Evolutionary conservation across 2,888 invertebrate genomes (phyloP).

Genomic region (Microplitis deprimator): DNA sequence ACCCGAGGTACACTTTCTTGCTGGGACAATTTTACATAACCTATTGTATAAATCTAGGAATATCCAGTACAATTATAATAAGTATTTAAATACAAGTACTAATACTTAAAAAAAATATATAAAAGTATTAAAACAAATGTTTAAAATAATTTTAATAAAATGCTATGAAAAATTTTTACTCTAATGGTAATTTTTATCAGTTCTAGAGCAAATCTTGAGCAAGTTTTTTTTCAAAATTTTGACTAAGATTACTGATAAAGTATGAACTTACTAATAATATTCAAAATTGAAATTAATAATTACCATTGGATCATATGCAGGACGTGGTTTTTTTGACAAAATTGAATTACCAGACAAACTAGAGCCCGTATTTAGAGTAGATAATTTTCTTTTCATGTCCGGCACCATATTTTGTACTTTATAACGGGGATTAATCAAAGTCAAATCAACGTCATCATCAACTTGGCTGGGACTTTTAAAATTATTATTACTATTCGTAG

Average conservation of each 20-base stretch:
- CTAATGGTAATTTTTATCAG: no score
- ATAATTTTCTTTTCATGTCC: constrained; percentile 8
- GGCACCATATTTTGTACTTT: constrained; percentile 7
- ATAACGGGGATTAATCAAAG: not conserved
- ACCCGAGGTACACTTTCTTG: no score
- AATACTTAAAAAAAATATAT: no score
- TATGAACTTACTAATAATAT: not conserved
- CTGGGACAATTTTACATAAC: no score
- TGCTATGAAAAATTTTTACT: no score
- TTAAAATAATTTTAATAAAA: no score
- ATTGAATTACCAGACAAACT: constrained; percentile 24
- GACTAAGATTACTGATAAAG: not conserved
- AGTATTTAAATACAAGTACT: no score
- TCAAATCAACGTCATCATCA: constrained; percentile 9
- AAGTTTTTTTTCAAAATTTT: no score
- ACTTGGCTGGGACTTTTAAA: not conserved
- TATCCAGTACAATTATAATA: no score
- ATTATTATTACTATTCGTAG: not conserved
- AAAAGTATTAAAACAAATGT: no score
- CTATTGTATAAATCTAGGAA: no score
- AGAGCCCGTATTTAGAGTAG: not conserved
- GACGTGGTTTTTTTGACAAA: constrained; percentile 36
- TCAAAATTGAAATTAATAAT: not conserved
- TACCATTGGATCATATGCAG: constrained; percentile 27
- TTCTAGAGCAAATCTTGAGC: no score